phyloP scores from a whole-genome alignment of 2,888 invertebrate species.

The Erannis defoliaria region DNA sequence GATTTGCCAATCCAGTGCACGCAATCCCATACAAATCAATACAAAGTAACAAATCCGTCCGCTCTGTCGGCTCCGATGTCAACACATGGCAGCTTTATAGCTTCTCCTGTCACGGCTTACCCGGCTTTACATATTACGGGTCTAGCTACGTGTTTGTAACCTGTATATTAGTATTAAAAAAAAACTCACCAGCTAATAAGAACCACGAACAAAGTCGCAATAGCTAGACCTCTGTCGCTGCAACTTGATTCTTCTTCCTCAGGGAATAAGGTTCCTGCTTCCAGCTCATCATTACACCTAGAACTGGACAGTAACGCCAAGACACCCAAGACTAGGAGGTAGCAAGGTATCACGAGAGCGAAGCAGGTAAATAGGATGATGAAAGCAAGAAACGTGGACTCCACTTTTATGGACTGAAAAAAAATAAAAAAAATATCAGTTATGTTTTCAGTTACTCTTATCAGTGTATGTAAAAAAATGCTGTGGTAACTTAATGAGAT shows the following conservation, averaged over 20 bases:
- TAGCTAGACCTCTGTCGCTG: constrained; percentile 71
- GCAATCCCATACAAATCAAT: too few relatives aligned
- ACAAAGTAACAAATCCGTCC: too few relatives aligned
- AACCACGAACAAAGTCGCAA: constrained; percentile 72
- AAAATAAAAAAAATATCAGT: constrained; percentile 4
- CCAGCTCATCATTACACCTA: constrained; percentile 71
- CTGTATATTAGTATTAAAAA: too few relatives aligned
- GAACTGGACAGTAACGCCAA: constrained; percentile 81
- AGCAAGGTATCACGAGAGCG: constrained; percentile 88
- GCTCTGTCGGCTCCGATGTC: too few relatives aligned
- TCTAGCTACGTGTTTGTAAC: too few relatives aligned
- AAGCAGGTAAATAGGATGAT: constrained; percentile 88
- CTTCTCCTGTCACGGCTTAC: too few relatives aligned
- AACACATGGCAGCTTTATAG: too few relatives aligned
- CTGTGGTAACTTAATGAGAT: too few relatives aligned
- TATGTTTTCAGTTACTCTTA: too few relatives aligned
- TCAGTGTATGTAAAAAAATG: too few relatives aligned
- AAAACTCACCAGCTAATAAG: constrained; percentile 81
- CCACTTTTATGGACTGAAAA: constrained; percentile 89
- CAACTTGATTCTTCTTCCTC: constrained; percentile 71
- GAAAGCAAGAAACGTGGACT: constrained; percentile 89
- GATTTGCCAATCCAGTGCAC: too few relatives aligned
- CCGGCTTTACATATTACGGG: too few relatives aligned
- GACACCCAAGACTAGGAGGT: constrained; percentile 81
- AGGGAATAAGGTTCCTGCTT: constrained; percentile 76